Conservation (phyloP, 1,140 invertebrate genomes). For the Teleogryllus occipitalis region DNA sequence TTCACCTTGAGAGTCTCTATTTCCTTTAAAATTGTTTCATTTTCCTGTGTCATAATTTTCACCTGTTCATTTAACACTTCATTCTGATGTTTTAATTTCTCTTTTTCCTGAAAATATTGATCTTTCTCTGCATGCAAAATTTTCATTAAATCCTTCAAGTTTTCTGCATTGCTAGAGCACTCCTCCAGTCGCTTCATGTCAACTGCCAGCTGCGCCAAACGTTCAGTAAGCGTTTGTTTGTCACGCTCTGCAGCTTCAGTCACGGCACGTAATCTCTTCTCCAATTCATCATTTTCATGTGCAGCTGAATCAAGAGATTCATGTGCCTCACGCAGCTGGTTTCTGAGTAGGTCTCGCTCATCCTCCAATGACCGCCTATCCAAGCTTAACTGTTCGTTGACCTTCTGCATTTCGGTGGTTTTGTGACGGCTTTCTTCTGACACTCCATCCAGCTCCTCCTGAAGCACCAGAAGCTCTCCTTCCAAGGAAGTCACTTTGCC, state of each 20-base stretch:
- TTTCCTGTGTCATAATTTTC: conserved; percentile 13
- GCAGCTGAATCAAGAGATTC: neutral
- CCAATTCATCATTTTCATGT: conserved; percentile 1
- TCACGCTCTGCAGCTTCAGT: neutral
- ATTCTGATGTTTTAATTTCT: neutral
- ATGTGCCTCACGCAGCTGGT: neutral
- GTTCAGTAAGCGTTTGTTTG: neutral
- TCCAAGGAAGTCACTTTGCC: conserved; percentile 15
- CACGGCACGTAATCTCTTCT: conserved; percentile 7
- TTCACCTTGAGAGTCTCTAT: conserved; percentile 12
- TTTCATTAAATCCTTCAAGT: neutral
- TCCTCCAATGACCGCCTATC: neutral
- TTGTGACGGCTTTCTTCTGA: conserved; percentile 19
- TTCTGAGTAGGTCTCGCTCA: neutral
- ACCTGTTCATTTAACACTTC: conserved; percentile 9
- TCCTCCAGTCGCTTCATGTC: neutral
- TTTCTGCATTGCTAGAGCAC: neutral
- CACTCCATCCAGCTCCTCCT: conserved; percentile 21
- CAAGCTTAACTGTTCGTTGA: conserved; percentile 6
- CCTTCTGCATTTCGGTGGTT: conserved; percentile 27
- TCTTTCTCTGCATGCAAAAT: neutral
- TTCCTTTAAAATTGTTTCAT: conserved; percentile 9
- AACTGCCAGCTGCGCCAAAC: neutral
- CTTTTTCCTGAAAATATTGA: conserved; percentile 8
- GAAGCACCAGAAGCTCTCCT: conserved; percentile 7